Conservation (phyloP, 1,140 invertebrate genomes). For the Heliconius melpomene region DNA sequence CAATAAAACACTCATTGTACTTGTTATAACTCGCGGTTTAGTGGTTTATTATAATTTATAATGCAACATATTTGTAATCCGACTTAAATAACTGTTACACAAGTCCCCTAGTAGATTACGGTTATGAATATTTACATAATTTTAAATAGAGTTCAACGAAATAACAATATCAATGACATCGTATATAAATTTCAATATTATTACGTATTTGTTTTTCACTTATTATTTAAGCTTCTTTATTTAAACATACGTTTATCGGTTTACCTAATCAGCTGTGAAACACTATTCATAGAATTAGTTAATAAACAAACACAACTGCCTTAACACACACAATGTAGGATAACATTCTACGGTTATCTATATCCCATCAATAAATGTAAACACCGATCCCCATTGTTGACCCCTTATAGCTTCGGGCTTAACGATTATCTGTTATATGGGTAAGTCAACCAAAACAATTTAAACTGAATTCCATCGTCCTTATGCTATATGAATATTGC, state of each 20-base stretch:
- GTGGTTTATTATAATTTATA: conserved; percentile 4
- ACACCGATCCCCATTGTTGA: conserved; percentile 27
- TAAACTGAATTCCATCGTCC: conserved; percentile 6
- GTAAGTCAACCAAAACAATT: conserved; percentile 23
- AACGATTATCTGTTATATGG: conserved; percentile 24
- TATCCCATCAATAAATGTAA: conserved; percentile 31
- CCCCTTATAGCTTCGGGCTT: conserved; percentile 29
- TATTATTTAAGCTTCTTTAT: not conserved
- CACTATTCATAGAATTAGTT: conserved; percentile 16
- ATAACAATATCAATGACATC: not conserved
- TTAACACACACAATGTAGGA: conserved; percentile 9
- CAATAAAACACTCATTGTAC: not conserved
- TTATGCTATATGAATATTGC: not conserved
- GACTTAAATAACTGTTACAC: not conserved
- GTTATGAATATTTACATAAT: conserved; percentile 5
- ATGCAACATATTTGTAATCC: conserved; percentile 12
- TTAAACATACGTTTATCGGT: not conserved
- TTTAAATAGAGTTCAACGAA: not conserved
- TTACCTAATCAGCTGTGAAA: not conserved
- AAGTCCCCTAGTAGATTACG: not conserved
- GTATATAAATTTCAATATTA: not conserved
- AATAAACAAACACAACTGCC: conserved; percentile 14
- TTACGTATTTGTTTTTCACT: no score
- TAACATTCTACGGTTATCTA: conserved; percentile 16
- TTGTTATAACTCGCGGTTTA: not conserved